Percentiles rank a stretch among this genome's conserved stretches.
These are phyloP conservation scores for Forficula auricularia DNA, from an alignment of 1,140 invertebrate species.

Conservation along the genomic window DNA sequence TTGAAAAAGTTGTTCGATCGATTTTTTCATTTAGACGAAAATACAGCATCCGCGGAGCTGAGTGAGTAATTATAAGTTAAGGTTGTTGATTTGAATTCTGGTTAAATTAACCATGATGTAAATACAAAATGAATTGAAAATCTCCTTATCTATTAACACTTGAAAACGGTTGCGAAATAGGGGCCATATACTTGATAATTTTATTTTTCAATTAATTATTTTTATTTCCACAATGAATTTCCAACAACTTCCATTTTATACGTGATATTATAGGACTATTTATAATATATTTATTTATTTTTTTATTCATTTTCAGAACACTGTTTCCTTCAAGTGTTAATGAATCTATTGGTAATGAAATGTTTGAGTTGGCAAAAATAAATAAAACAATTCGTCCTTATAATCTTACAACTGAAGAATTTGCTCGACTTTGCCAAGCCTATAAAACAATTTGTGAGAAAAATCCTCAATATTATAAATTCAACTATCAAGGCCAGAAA, in stretches of 20 bases:
- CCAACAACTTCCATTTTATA: no score
- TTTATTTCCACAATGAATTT: no score
- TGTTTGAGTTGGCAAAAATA: conserved; percentile 56
- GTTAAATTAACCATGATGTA: no score
- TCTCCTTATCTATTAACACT: no score
- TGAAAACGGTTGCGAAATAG: no score
- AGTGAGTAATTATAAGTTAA: conserved; percentile 27
- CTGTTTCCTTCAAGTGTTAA: conserved; percentile 57
- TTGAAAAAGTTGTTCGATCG: conserved; percentile 77
- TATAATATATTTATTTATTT: no score
- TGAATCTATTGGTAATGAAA: conserved; percentile 41
- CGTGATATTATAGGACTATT: no score
- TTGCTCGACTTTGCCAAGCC: conserved; percentile 52
- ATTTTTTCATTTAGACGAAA: conserved; percentile 82
- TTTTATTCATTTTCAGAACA: conserved; percentile 28
- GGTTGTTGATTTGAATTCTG: not conserved
- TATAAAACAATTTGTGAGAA: conserved; percentile 54
- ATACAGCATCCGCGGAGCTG: conserved; percentile 46
- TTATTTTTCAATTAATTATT: no score
- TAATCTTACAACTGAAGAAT: conserved; percentile 59
- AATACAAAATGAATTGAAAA: no score
- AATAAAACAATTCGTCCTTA: conserved; percentile 46
- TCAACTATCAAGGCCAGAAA: conserved; percentile 30
- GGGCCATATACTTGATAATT: no score
- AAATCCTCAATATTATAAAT: conserved; percentile 48